Percentiles rank a stretch among this genome's conserved stretches.
These are phyloP conservation scores for Chymomyza caudatula DNA, from an alignment of 2,888 invertebrate species.

Conservation along the genomic window DNA sequence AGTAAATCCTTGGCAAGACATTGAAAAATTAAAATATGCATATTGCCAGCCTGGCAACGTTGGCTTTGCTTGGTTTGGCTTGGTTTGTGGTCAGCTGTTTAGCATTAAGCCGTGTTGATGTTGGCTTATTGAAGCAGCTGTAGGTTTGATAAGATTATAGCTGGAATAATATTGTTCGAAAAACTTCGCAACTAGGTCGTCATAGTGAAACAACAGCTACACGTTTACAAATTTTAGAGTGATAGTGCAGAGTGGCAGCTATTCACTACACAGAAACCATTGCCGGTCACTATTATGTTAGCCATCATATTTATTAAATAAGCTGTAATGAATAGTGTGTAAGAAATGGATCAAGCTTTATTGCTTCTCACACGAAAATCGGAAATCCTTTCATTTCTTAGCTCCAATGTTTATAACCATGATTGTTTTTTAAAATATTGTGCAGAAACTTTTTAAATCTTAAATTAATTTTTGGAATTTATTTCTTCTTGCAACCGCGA, in stretches of 20 bases:
- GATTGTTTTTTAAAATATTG: too few relatives aligned
- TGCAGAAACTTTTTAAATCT: too few relatives aligned
- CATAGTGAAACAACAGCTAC: background rate
- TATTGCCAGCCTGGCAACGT: slow-evolving; percentile 40
- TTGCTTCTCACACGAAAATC: too few relatives aligned
- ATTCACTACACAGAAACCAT: background rate
- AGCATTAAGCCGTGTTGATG: slow-evolving; percentile 47
- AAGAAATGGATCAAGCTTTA: too few relatives aligned
- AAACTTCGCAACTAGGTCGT: background rate
- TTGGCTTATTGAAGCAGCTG: background rate
- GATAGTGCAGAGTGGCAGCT: background rate
- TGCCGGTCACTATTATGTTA: too few relatives aligned
- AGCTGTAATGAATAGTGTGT: too few relatives aligned
- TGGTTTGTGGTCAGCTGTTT: slow-evolving; percentile 56
- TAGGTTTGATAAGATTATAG: background rate
- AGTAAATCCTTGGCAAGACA: slow-evolving; percentile 53
- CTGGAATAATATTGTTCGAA: background rate
- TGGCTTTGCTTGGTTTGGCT: slow-evolving; percentile 1
- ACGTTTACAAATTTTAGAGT: background rate
- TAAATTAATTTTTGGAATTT: too few relatives aligned
- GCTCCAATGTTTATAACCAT: too few relatives aligned
- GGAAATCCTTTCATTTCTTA: too few relatives aligned
- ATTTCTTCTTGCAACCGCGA: too few relatives aligned
- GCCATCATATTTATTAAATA: too few relatives aligned
- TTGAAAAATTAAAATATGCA: slow-evolving; percentile 62